Evolutionary conservation across 2,888 invertebrate genomes (phyloP).

Genomic region (Rotaria magnacalcarata): DNA sequence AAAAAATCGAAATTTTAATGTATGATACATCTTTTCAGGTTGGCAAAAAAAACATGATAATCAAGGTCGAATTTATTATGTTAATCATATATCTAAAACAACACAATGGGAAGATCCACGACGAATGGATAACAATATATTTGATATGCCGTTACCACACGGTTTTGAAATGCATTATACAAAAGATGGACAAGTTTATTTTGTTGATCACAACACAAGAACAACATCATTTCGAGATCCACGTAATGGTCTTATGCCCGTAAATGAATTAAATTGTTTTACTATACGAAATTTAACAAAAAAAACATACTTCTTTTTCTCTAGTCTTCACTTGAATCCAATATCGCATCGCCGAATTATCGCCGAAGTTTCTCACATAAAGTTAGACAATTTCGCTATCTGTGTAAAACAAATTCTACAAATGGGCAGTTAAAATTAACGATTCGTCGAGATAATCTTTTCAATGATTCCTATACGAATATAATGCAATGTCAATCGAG

Average conservation of each 20-base stretch:
- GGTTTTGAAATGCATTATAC: constrained; percentile 86
- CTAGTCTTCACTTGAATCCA: neutral
- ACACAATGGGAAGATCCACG: constrained; percentile 47
- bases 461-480: constrained; percentile 98
- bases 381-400: constrained; percentile 80
- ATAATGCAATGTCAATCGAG: constrained; percentile 50
- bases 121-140: constrained; percentile 32
- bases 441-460: constrained; percentile 83
- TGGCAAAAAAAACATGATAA: constrained; percentile 25
- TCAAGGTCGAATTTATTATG: constrained; percentile 41
- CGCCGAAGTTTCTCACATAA: constrained; percentile 99
- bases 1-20: no score
- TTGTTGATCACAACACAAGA: constrained; percentile 87
- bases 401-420: constrained; percentile 60
- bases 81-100: constrained; percentile 46
- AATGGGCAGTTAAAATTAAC: constrained; percentile 37
- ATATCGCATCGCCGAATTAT: constrained; percentile 62
- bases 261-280: constrained; percentile 43
- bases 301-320: neutral
- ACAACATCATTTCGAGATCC: constrained; percentile 96
- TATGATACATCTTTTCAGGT: neutral
- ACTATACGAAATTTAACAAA: no score
- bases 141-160: constrained; percentile 63
- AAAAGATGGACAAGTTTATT: constrained; percentile 89
- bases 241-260: constrained; percentile 70